Evolutionary conservation across 2,888 invertebrate genomes (phyloP).

Genomic region (Drosophila macrospina): DNA sequence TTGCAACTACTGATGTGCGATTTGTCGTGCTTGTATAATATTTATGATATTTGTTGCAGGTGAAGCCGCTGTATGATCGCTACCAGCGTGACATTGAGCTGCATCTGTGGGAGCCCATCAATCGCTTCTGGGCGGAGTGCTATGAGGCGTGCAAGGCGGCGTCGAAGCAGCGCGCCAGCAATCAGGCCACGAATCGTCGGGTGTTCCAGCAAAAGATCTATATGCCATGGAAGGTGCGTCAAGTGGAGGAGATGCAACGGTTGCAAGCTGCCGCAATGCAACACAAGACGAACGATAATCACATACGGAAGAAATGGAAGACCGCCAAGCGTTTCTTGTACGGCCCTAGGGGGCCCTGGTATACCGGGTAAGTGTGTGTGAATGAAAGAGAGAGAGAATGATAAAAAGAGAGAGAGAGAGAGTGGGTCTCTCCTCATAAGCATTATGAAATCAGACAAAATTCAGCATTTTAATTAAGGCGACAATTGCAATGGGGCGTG

Average conservation of each 20-base stretch:
- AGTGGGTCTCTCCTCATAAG: conserved; percentile 14
- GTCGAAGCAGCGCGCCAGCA: conserved; percentile 86
- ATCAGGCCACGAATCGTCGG: conserved; percentile 87
- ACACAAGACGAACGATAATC: conserved; percentile 86
- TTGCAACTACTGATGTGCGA: conserved; percentile 10
- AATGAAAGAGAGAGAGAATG: not conserved
- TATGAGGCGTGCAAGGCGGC: conserved; percentile 87
- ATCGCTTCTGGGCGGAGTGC: conserved; percentile 88
- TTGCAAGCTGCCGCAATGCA: conserved; percentile 86
- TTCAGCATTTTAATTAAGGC: conserved; percentile 71
- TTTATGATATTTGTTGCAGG: conserved; percentile 79
- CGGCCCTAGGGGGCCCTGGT: conserved; percentile 86
- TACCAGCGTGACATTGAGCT: conserved; percentile 87
- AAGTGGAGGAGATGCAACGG: conserved; percentile 86
- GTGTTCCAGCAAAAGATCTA: conserved; percentile 87
- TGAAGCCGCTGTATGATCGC: conserved; percentile 86
- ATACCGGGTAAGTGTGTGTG: conserved; percentile 82
- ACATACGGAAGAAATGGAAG: conserved; percentile 87
- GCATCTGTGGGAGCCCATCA: conserved; percentile 86
- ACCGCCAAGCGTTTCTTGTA: conserved; percentile 87
- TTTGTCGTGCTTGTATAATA: conserved; percentile 17
- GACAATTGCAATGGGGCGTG: conserved; percentile 62
- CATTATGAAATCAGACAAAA: conserved; percentile 68
- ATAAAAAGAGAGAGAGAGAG: too few relatives aligned
- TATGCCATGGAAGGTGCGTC: conserved; percentile 86